phyloP scores from a whole-genome alignment of 1,140 invertebrate genomes.

The Plutomurus gul region DNA sequence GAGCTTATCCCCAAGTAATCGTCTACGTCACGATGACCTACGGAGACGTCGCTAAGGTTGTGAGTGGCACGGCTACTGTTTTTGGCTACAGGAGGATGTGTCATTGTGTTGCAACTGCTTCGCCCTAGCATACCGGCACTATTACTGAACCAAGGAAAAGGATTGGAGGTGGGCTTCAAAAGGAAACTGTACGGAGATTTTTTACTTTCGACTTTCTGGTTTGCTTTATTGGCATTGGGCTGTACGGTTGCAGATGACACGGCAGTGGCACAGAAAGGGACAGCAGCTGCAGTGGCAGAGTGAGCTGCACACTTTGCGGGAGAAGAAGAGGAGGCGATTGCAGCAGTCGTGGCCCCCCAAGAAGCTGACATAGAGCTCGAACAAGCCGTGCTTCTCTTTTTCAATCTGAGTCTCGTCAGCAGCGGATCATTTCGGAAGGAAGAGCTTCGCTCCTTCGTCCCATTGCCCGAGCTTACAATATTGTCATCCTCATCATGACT shows the following conservation, averaged over 20 bases:
- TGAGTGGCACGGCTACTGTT: neutral
- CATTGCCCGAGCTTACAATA: neutral
- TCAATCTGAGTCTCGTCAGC: neutral
- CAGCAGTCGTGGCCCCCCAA: neutral
- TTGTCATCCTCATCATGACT: conserved; percentile 22
- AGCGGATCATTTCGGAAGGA: conserved; percentile 21
- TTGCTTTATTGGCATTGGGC: neutral
- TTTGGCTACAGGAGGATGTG: neutral
- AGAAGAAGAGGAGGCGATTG: neutral
- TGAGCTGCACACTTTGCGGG: neutral
- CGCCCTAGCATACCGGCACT: neutral
- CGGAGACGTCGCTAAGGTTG: neutral
- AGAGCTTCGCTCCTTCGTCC: neutral
- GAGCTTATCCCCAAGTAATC: neutral
- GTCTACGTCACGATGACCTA: neutral
- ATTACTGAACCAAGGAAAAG: neutral
- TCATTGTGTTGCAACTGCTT: neutral
- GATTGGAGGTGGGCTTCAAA: neutral
- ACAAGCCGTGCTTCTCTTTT: conserved; percentile 8
- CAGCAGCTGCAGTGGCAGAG: neutral
- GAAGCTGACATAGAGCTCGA: conserved; percentile 11
- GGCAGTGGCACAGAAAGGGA: neutral
- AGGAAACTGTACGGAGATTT: neutral
- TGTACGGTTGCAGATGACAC: neutral
- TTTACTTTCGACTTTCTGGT: neutral